Percentiles rank a stretch among this genome's conserved stretches.
Evolutionary conservation across 2,113 vertebrate genomes (phyloP).

Genomic region (Tetrax tetrax): DNA sequence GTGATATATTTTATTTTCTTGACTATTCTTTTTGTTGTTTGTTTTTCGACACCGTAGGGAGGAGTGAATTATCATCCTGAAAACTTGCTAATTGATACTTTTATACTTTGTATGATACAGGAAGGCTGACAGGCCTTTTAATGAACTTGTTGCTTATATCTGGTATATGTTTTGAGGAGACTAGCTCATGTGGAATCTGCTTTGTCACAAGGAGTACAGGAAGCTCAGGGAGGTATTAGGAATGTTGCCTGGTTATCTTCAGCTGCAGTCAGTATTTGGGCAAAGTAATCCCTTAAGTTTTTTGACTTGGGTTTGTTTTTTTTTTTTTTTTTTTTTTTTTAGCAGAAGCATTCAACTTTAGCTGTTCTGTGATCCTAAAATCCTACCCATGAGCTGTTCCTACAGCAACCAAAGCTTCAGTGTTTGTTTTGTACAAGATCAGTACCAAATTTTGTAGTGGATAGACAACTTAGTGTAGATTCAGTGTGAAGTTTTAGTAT

Average conservation of each 20-base stretch:
- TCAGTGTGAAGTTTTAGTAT: background rate
- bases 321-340: background rate
- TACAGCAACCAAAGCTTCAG: background rate
- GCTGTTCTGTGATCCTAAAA: background rate
- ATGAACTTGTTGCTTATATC: background rate
- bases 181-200: background rate
- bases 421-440: background rate
- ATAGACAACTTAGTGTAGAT: background rate
- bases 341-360: background rate
- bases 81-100: background rate
- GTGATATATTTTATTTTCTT: background rate
- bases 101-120: background rate
- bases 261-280: background rate
- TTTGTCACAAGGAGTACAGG: background rate
- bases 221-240: background rate
- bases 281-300: fast-evolving
- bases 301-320: background rate
- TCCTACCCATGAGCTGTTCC: background rate
- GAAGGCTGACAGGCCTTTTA: background rate
- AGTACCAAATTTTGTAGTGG: background rate
- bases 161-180: background rate
- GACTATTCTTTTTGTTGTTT: background rate
- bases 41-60: background rate
- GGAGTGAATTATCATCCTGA: background rate
- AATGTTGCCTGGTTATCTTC: background rate